phyloP scores from a whole-genome alignment of 2,113 vertebrate genomes.

The Montifringilla adamsi region DNA sequence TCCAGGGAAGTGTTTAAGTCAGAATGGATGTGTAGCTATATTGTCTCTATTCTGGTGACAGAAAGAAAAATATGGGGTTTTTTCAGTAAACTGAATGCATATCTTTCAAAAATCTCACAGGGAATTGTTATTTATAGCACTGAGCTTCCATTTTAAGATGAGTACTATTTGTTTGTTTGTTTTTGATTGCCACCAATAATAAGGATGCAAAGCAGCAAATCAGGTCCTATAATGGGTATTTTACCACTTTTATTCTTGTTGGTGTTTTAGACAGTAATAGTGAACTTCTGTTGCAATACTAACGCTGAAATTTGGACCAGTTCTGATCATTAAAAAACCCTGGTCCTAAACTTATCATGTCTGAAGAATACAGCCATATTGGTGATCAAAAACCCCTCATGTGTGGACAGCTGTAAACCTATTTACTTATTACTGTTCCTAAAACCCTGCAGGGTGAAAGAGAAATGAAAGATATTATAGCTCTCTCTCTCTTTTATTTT shows the following conservation, averaged over 20 bases:
- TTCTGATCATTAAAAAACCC: background rate
- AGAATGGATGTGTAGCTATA: constrained; percentile 19
- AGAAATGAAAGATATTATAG: constrained; percentile 30
- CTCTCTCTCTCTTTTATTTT: background rate
- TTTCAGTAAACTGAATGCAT: constrained; percentile 35
- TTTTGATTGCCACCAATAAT: background rate
- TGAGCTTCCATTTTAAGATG: constrained; percentile 22
- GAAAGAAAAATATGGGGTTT: background rate
- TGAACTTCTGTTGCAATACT: background rate
- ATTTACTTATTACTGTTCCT: background rate
- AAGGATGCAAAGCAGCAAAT: constrained; percentile 46
- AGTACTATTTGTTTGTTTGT: background rate
- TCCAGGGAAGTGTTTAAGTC: constrained; percentile 32
- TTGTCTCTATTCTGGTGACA: constrained; percentile 18
- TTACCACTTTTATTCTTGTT: background rate
- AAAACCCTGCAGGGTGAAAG: constrained; percentile 37
- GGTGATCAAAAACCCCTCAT: background rate
- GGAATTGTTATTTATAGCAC: constrained; percentile 12
- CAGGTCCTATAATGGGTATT: background rate
- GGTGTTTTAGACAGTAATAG: background rate
- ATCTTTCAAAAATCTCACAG: constrained; percentile 46
- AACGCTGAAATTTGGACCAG: background rate
- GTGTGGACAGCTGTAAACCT: background rate
- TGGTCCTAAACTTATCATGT: background rate
- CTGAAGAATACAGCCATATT: background rate